Percentiles rank a stretch among this genome's conserved stretches.
phyloP scores from a whole-genome alignment of 2,113 vertebrate genomes.

The Callorhinus ursinus region DNA sequence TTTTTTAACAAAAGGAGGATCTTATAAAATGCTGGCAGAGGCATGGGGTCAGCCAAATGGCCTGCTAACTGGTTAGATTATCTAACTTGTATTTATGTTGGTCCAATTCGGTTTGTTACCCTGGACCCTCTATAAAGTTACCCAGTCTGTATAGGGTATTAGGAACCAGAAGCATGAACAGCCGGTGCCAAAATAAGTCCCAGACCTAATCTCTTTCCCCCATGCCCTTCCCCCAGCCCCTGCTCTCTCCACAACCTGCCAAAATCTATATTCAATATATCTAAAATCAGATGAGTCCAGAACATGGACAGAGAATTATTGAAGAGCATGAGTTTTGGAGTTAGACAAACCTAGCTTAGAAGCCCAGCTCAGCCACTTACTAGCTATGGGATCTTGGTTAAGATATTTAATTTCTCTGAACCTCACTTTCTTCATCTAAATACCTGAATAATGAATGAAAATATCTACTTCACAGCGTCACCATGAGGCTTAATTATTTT shows the following conservation, averaged over 20 bases:
- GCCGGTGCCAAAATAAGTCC: neutral
- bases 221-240: neutral
- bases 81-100: neutral
- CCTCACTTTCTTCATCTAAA: neutral
- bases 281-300: neutral
- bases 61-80: neutral
- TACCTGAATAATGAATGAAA: neutral
- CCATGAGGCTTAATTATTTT: neutral
- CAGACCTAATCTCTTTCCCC: neutral
- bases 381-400: neutral
- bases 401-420: neutral
- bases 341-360: neutral
- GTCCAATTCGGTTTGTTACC: neutral
- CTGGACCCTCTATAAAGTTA: neutral
- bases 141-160: neutral
- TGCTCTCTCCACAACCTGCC: neutral
- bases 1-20: constrained; percentile 10
- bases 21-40: neutral
- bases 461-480: neutral
- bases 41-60: neutral
- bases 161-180: neutral
- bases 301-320: neutral
- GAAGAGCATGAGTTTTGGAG: neutral
- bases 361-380: neutral
- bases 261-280: neutral